phyloP scores from a whole-genome alignment of 2,888 invertebrate genomes.

The Drosophila helvetica region DNA sequence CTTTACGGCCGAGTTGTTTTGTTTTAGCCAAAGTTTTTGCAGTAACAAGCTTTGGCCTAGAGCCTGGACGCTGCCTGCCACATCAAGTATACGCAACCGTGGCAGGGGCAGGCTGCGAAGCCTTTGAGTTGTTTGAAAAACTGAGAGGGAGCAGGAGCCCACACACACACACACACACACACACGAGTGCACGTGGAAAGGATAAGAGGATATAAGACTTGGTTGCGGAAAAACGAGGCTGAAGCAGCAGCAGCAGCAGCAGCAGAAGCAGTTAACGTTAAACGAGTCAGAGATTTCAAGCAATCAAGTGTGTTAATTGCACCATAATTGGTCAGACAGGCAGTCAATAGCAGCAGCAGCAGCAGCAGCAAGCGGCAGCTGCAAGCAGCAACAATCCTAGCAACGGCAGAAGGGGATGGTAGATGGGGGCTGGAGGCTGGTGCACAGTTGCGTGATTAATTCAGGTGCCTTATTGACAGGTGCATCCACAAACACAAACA shows the following conservation, averaged over 20 bases:
- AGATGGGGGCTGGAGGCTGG: slow-evolving; percentile 8
- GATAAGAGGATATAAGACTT: background rate
- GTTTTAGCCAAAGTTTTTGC: slow-evolving; percentile 30
- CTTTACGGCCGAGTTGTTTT: slow-evolving; percentile 60
- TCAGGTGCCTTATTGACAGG: slow-evolving; percentile 60
- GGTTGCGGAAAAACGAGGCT: slow-evolving; percentile 16
- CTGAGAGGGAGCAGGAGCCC: background rate
- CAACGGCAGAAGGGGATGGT: slow-evolving; percentile 3
- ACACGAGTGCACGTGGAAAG: slow-evolving; percentile 16
- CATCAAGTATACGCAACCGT: slow-evolving; percentile 40
- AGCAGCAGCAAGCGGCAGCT: slow-evolving; percentile 2
- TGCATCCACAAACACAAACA: slow-evolving; percentile 28
- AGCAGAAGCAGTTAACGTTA: slow-evolving; percentile 35
- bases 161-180: slow-evolving; percentile 21
- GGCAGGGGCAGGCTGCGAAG: slow-evolving; percentile 15
- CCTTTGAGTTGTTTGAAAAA: slow-evolving; percentile 68
- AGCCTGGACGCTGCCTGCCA: slow-evolving; percentile 5
- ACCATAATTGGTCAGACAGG: slow-evolving; percentile 77
- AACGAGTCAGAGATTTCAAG: slow-evolving; percentile 51
- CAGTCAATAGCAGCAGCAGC: slow-evolving; percentile 52
- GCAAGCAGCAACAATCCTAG: slow-evolving; percentile 14
- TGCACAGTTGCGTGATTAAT: slow-evolving; percentile 73
- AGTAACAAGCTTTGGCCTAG: slow-evolving; percentile 39
- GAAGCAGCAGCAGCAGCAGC: slow-evolving; percentile 9
- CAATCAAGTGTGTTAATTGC: slow-evolving; percentile 79